Base-by-base conservation (phyloP, 2,797 vertebrate species). In the Mormyrus proboscirostris region DNA sequence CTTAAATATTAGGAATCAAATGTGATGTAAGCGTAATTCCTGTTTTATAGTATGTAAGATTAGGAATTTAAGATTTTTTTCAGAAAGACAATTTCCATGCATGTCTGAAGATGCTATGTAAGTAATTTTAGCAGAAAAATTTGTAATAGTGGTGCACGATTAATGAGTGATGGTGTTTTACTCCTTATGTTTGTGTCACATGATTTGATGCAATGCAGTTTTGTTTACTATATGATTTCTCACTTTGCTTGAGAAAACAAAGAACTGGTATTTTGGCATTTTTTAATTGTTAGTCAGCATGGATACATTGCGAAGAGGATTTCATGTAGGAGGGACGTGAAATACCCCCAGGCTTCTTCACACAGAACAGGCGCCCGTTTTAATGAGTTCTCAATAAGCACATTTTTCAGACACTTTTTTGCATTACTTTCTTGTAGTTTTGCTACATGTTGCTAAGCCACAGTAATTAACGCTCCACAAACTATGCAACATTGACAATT, bases 261-360 rank as follows among this genome's bases (percentile, higher is more conserved):
- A 47, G 82, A 89, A 86, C 85, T 88, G 73, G 69, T 38, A 88
- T 57, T 59, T 41, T 59, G 53, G 33, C 86, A 55, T 87, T 87
- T 57, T 87, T 85, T 10, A 3, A 57, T 87, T 87, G 86, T 87
- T 33, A 73, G 9, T 88, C 62, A 73, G 62, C 47, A 33, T 16
- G 25, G 12, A 29, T 33, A 29, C 44, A 22, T 25, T 3, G 7
- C 41, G 3, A n/a, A 41, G 84, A 76, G 33, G n/a, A 76, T 87
- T 16, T 19, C 7, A 14, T 47, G 50, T 89, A 65, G 89, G 89
- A 87, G 79, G 85, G 50, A 87, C n/a, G 49, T 87, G 84, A 87
- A 89, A 76, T 76, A 29, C 47, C 85, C 65, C 12, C 65, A 49
- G 89, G 89, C 59, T 76, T 87, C 19, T 87, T 87, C 33, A 69